Evolutionary conservation across 2,797 vertebrate genomes (phyloP).

Genomic region (Tarsius wallacei): DNA sequence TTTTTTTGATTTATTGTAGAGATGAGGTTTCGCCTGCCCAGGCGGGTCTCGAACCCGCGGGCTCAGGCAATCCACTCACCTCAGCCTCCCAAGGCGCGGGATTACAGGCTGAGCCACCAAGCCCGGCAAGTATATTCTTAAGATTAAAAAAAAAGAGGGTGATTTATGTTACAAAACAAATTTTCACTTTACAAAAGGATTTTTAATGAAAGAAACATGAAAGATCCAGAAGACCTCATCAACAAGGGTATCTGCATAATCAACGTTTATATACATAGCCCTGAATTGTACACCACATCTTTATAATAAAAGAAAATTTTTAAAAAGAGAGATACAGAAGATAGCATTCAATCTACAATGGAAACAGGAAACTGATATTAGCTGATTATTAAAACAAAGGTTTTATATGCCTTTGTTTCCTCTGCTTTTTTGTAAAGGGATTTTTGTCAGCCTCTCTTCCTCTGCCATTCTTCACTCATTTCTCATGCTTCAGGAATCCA

Average conservation of each 20-base stretch:
- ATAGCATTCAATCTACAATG: slow-evolving; percentile 26
- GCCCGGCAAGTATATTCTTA: background rate
- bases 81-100: too few relatives aligned
- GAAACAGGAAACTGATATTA: slow-evolving; percentile 49
- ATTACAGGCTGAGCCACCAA: too few relatives aligned
- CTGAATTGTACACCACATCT: too few relatives aligned
- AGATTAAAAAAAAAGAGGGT: background rate
- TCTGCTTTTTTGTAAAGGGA: slow-evolving; percentile 41
- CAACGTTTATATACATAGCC: too few relatives aligned
- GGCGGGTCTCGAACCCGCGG: too few relatives aligned
- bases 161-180: slow-evolving; percentile 51
- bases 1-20: too few relatives aligned
- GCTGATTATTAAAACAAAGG: slow-evolving; percentile 54
- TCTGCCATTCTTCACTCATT: background rate
- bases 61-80: too few relatives aligned
- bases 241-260: too few relatives aligned
- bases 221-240: background rate
- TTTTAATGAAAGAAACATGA: slow-evolving; percentile 62
- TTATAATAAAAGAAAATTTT: too few relatives aligned
- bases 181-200: slow-evolving; percentile 13
- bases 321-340: background rate
- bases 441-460: background rate
- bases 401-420: slow-evolving; percentile 9
- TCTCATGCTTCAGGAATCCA: background rate
- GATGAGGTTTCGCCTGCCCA: too few relatives aligned